Base-by-base conservation (phyloP, 2,113 vertebrate genomes). In the Mormyrus iriodes region DNA sequence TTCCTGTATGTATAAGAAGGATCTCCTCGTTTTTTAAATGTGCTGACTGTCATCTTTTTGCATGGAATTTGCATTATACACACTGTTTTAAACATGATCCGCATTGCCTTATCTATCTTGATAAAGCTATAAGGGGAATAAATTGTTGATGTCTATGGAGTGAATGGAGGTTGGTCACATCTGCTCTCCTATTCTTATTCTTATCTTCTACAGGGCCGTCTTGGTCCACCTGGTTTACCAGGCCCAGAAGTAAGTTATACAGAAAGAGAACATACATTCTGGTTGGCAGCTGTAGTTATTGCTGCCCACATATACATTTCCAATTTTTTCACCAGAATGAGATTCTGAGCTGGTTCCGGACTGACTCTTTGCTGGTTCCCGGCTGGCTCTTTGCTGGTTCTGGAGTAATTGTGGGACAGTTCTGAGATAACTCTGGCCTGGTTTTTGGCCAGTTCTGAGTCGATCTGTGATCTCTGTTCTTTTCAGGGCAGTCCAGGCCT, bases 401-500 rank as follows among this genome's bases (percentile, higher is more conserved):
- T 2, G 0, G 55, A 58, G 24, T 61, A 61, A 61, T 61, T 61
- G 55, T 61, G 24, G 55, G 21, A 21, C 2, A 2, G n/a, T 61
- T 61, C 55, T 3, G 24, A 10, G 31, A 76, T 48, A n/a, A 49
- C 21, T 49, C 87, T 69, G 39, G 27, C 39, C 65, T 51, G 65
- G 27, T 51, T 35, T 2, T 88, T 49, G 12, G 4, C 48, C 10
- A 19, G n/a, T 4, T 52, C 82, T 84, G 44, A 35, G 85, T 10
- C 55, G 44, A 86, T n/a, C 24, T 53, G 13, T 53, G 27, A 10
- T 86, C 2, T 58, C 17, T 89, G 48, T 87, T 93, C 44, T 93
- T 87, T 93, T 7, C 69, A 99, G 97, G 97, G 97, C 46, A 98
- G 96, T 88, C 95, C 94, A 88, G 96, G 96, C 85, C 92, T 97